Base-by-base conservation (phyloP, 1,140 invertebrate species). In the Panulirus ornatus region DNA sequence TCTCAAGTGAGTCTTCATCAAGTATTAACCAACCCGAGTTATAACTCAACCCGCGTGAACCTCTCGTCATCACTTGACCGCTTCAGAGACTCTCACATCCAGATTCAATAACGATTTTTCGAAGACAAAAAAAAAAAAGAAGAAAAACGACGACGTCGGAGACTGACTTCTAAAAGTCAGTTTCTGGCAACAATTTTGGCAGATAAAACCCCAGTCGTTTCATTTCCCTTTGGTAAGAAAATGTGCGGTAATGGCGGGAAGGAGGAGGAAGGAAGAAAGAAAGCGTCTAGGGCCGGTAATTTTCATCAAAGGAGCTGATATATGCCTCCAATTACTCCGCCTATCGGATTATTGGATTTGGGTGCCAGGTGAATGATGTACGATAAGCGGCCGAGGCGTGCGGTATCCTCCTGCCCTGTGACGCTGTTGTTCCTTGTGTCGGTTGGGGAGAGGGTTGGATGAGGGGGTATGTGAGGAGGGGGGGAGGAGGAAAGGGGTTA, bases 281-380 rank as follows among this genome's bases (percentile, higher is more conserved):
- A 27, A 14, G 42, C 2, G 76, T n/a, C 44, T 51, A 30, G 76
- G 76, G 42, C 30, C 36, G 47, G 82, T 84, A 84, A 84, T 84
- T 84, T 70, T 84, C 82, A 84, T 84, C 82, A 84, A 84, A 47
- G 82, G 58, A 19, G 58, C 66, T 84, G 82, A 84, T 84, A 84
- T 84, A 84, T 84, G 66, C 82, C 82, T 70, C 66, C 82, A 84
- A 84, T 84, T 84, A 84, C 82, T 71, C 38, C 82, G 82, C 66
- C 82, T 84, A 84, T 84, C 42, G 82, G 82, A 40, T 84, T 84
- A 84, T 84, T 84, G 82, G 82, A 84, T 84, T 71, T 71, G 34
- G 58, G 58, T 84, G 82, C 42, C 40, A 22, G 58, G 58, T 84
- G 82, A 84, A 30, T 84, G 82, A 84, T 84, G 82, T 38, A 71